Conservation (phyloP, 2,113 vertebrate species). For the Dipodomys stephensi region DNA sequence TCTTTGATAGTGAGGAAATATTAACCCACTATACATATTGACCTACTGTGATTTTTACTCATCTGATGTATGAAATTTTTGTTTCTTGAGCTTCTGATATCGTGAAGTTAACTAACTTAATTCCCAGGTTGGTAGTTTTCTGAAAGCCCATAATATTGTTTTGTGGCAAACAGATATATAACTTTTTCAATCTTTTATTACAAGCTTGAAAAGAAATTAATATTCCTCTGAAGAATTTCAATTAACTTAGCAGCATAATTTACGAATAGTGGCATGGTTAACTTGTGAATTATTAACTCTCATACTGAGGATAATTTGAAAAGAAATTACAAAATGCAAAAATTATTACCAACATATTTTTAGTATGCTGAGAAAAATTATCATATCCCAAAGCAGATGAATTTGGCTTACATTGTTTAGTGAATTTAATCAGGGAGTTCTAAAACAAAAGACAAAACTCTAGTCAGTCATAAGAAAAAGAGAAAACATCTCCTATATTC, state of each 20-base stretch:
- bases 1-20: neutral
- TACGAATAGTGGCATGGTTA: neutral
- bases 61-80: neutral
- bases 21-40: neutral
- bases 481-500: neutral
- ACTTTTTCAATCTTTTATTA: constrained; percentile 6
- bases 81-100: neutral
- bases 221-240: constrained; percentile 57
- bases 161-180: constrained; percentile 22
- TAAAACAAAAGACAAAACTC: constrained; percentile 2
- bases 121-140: constrained; percentile 33
- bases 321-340: constrained; percentile 51
- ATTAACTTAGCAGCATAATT: constrained; percentile 59
- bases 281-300: constrained; percentile 64
- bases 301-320: constrained; percentile 59
- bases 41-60: neutral
- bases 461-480: constrained; percentile 13
- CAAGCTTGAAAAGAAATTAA: constrained; percentile 31
- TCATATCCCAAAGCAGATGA: constrained; percentile 27
- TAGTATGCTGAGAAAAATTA: constrained; percentile 43
- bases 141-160: neutral
- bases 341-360: constrained; percentile 52
- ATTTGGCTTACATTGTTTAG: neutral
- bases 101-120: neutral
- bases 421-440: constrained; percentile 27